Evolutionary conservation across 2,888 invertebrate species (phyloP).

Genomic region (Monoplex corrugatus): DNA sequence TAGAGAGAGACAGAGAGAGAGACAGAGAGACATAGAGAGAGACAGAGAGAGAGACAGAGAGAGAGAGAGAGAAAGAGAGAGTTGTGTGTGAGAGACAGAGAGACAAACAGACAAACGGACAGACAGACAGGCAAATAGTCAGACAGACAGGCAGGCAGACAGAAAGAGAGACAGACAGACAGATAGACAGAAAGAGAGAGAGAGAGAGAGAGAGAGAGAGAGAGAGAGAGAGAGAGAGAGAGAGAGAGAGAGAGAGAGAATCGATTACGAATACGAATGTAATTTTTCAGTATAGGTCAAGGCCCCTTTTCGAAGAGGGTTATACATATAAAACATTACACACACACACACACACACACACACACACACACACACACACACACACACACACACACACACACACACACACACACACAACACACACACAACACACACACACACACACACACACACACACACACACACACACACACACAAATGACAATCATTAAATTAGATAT

Average conservation of each 20-base stretch:
- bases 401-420: neutral
- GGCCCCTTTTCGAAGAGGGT: too few relatives aligned
- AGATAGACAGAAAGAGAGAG: neutral
- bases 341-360: constrained; percentile 10
- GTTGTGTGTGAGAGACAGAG: too few relatives aligned
- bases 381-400: neutral
- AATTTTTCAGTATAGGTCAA: too few relatives aligned
- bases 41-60: constrained; percentile 12
- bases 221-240: constrained; percentile 16
- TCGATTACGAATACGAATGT: too few relatives aligned
- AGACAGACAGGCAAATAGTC: neutral
- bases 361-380: constrained; percentile 7
- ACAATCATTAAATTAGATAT: neutral
- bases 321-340: too few relatives aligned
- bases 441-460: constrained; percentile 35
- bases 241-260: constrained; percentile 11
- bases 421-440: constrained; percentile 37
- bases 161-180: neutral
- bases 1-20: neutral
- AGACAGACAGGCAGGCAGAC: constrained; percentile 14
- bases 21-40: neutral
- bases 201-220: neutral
- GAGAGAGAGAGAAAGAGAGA: constrained; percentile 10
- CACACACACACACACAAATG: neutral
- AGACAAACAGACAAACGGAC: neutral